Base-by-base conservation (phyloP, 37 sponge, comb jelly and placozoan species). In the Axinella damicornis region DNA sequence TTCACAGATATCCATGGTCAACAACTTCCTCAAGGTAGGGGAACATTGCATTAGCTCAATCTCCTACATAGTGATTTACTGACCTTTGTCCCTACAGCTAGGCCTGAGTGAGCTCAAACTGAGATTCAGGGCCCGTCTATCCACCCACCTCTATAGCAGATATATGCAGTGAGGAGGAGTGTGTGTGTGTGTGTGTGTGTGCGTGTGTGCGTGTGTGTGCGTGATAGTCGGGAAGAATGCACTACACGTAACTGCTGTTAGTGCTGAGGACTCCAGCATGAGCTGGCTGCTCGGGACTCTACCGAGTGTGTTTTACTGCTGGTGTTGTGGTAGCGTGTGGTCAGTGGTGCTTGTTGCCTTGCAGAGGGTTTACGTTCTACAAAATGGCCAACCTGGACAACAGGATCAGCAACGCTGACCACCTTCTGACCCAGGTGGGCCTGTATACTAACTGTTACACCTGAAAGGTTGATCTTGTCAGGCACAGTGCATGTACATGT, bases 371-470 rank as follows among this genome's bases (percentile, higher is more conserved):
- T 35, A 93, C 94, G 0, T 97, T 93, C 83, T 97, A 97, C 83
- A 92, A 97, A 86, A 97, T 97, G 97, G 46, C 91, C 25, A 97
- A 97, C 71, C 68, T 97, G 70, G 98, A 97, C 73, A 97, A 95
- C 57, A 57, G 98, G 20, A 97, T 97, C 19, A 35, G 88, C 64
- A 97, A 97, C 81, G 96, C 98, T 0, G 98, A 97, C 73, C 98
- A 97, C 67, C 78, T 97, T 34, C 79, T 97, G 20, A 97, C 98
- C 24, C 98, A 93, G 81, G 87, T 87, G 35, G 9, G 46, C 6
- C 46, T 25, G 35, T 27, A 56, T 56, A 17, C 17, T 14, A 19
- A 17, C 17, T 56, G 57, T 19, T 19, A 56, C 17, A 56, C 14
- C 57, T 56, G 57, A n/a, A n/a, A n/a, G n/a, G n/a, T 56, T 56